phyloP scores from a whole-genome alignment of 35 echinoderm and acorn worm species.

The Heliocidaris erythrogramma region DNA sequence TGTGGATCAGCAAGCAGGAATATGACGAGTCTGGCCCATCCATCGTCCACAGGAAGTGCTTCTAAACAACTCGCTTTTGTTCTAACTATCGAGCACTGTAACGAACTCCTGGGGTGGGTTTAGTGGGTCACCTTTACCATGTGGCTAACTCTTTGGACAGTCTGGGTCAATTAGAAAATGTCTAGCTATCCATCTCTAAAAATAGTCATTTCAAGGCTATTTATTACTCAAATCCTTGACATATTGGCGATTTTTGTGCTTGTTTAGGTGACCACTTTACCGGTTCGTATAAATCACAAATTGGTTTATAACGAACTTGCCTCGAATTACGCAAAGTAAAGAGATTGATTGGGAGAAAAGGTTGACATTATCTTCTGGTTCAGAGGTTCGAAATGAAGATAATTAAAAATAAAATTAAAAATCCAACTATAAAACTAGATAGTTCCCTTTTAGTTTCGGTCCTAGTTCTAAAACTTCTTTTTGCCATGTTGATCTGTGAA shows the following conservation, averaged over 20 bases:
- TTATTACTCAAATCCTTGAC: background rate
- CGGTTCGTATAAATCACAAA: background rate
- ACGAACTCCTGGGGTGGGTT: constrained; percentile 6
- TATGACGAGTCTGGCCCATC: constrained; percentile 75
- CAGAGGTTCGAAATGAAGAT: background rate
- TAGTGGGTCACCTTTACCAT: background rate
- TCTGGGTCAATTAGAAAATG: background rate
- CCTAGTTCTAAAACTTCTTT: background rate
- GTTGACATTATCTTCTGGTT: background rate
- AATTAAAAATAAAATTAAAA: background rate
- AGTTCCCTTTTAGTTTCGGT: background rate
- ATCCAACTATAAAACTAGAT: background rate
- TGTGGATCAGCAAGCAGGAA: constrained; percentile 89
- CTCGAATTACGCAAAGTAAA: background rate
- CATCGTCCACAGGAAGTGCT: constrained; percentile 81
- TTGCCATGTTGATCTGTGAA: background rate
- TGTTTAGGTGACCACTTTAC: background rate
- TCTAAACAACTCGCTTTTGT: constrained; percentile 55
- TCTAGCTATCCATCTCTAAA: background rate
- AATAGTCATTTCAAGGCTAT: background rate
- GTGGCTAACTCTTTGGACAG: background rate
- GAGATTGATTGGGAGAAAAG: background rate
- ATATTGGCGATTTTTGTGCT: background rate
- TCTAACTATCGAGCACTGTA: background rate
- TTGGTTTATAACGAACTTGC: background rate